phyloP scores from a whole-genome alignment of 2,888 invertebrate species.

The Dyspetes luteomarginatus region DNA sequence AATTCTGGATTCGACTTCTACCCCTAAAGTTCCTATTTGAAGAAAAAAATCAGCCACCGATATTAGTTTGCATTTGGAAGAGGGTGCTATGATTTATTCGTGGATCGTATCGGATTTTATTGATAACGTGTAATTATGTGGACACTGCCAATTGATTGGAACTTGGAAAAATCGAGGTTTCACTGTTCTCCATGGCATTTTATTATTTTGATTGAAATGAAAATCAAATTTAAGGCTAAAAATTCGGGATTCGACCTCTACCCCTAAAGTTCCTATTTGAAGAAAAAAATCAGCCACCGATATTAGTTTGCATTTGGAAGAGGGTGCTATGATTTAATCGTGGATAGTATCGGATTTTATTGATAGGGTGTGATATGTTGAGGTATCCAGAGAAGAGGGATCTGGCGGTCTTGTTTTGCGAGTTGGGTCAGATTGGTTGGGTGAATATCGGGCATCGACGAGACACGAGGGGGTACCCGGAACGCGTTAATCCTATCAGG shows the following conservation, averaged over 20 bases:
- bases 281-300: too few species aligned
- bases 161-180: neutral
- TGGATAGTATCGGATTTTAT: neutral
- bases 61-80: too few species aligned
- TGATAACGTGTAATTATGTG: conserved; percentile 11
- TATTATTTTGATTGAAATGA: too few species aligned
- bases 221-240: too few species aligned
- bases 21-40: too few species aligned
- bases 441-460: conserved; percentile 39
- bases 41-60: too few species aligned
- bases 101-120: too few species aligned
- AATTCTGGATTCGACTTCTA: too few species aligned
- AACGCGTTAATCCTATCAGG: conserved; percentile 49
- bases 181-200: too few species aligned
- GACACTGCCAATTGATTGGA: neutral
- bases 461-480: conserved; percentile 26
- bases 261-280: too few species aligned
- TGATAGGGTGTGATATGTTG: conserved; percentile 17
- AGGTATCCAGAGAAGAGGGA: conserved; percentile 8
- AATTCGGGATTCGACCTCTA: too few species aligned
- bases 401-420: conserved; percentile 40
- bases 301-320: neutral
- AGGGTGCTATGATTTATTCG: too few species aligned
- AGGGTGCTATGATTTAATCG: neutral
- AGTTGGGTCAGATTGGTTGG: conserved; percentile 32